These are phyloP conservation scores for Lucilia sericata DNA, from an alignment of 1,140 invertebrate species.

Conservation along the genomic window DNA sequence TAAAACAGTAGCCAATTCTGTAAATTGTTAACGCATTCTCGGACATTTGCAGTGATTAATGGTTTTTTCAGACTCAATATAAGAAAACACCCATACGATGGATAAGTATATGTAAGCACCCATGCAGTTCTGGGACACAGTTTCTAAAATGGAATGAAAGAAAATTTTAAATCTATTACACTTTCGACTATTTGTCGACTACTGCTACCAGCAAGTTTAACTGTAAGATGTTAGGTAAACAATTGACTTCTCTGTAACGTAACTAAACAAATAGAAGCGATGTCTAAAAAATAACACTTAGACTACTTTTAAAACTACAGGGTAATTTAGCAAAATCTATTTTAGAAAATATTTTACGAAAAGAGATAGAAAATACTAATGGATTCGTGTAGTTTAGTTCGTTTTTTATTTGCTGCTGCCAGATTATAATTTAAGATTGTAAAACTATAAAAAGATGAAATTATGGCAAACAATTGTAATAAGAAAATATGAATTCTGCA, in stretches of 20 bases:
- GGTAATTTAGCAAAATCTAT: neutral
- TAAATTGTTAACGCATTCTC: constrained; percentile 43
- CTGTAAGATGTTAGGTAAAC: too few species aligned
- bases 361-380: neutral
- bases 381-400: neutral
- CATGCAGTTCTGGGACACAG: too few species aligned
- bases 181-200: too few species aligned
- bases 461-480: neutral
- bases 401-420: neutral
- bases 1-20: constrained; percentile 41
- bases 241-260: too few species aligned
- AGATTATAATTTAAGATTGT: constrained; percentile 17
- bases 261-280: too few species aligned
- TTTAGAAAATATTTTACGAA: neutral
- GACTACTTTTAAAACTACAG: neutral
- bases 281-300: too few species aligned
- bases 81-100: neutral
- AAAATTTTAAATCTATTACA: too few species aligned
- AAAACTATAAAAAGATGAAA: constrained; percentile 6
- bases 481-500: neutral
- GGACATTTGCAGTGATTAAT: constrained; percentile 34
- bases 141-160: too few species aligned
- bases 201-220: too few species aligned
- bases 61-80: neutral
- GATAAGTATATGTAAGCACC: neutral